Evolutionary conservation across 2,888 invertebrate genomes (phyloP), one percentile per base, ranked within the genome.

Genomic region (Julus scandinavius): DNA sequence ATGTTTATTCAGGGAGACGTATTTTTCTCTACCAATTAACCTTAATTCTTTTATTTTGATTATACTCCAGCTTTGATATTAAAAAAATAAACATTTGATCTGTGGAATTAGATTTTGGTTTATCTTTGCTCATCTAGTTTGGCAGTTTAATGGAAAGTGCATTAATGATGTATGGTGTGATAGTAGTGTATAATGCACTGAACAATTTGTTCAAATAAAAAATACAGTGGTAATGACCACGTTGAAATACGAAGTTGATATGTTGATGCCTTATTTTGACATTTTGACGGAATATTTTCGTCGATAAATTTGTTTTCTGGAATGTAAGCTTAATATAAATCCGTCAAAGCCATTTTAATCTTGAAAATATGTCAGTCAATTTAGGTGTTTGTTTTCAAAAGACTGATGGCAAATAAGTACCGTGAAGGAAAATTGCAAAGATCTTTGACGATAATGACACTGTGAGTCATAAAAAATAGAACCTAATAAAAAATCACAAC

Each of bases 71-170:
- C 72, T 72, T 72, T 72, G 29, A 29, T 72, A 72, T 72, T 72
- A 72, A 29, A 72, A 72, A 54, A 20, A 72, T 1, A n/a, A 20
- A 3, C 72, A 29, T 72, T 72, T 72, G 72, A 72, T 72, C 72
- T 72, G 29, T 20, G 7, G 72, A 29, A 72, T 72, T 72, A 20
- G 72, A 72, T 72, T 29, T 29, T 9, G 29, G 72, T 11, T 5
- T 20, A 29, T 72, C 72, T 29, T 72, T 72, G 29, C 72, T 72
- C 29, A 72, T 72, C 72, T 20, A 29, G 7, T 29, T 72, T 72
- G 72, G 72, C 72, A 72, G 72, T 72, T 72, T 72, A 72, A 72
- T 72, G 72, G 72, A 72, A 72, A 72, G 29, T 72, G 72, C 72
- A 72, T 72, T 72, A 72, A 72, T 72, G 29, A 20, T 72, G 72